phyloP scores from a whole-genome alignment of 2,113 vertebrate genomes.

The Hydrolagus affinis region DNA sequence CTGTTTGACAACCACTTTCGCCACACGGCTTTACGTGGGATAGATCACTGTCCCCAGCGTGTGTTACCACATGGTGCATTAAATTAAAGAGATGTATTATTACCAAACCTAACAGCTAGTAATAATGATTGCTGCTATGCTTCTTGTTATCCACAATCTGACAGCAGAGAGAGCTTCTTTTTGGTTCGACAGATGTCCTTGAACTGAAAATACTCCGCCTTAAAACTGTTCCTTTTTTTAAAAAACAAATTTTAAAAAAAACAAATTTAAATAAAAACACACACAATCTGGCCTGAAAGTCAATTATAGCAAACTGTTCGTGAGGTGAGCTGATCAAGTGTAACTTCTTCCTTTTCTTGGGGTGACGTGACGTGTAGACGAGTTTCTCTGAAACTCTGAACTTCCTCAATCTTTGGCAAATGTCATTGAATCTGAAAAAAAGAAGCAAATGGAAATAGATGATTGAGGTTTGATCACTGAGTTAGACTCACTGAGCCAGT shows the following conservation, averaged over 20 bases:
- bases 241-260: neutral
- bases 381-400: neutral
- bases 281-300: neutral
- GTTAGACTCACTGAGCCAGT: too few relatives aligned
- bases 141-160: slow-evolving; percentile 17
- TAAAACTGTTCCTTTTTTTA: neutral
- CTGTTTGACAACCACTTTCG: too few relatives aligned
- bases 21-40: neutral
- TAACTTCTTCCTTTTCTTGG: neutral
- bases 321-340: neutral
- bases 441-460: neutral
- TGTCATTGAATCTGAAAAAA: neutral
- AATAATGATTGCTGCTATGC: neutral
- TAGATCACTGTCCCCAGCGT: neutral
- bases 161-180: neutral
- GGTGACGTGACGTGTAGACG: neutral
- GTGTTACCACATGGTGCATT: neutral
- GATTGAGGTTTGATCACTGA: too few relatives aligned
- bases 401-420: neutral
- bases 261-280: neutral
- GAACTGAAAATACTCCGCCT: neutral
- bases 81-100: neutral
- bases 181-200: neutral
- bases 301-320: neutral
- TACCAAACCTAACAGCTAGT: neutral